Percentiles rank a stretch among this genome's conserved stretches.
phyloP scores from a whole-genome alignment of 2,888 invertebrate genomes.

The Sphecodes monilicornis region DNA sequence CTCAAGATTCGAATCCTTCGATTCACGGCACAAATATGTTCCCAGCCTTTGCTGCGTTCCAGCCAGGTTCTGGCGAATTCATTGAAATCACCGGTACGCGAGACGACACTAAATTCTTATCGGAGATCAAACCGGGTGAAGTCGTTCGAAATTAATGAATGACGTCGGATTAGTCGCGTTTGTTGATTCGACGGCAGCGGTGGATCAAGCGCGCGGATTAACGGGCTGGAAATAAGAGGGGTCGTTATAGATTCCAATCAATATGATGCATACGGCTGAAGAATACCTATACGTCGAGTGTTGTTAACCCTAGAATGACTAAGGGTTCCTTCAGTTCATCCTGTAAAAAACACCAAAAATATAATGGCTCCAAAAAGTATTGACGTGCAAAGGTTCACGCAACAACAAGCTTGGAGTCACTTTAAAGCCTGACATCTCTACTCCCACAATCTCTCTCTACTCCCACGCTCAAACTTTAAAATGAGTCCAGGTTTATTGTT shows the following conservation, averaged over 20 bases:
- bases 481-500: too few relatives aligned
- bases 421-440: too few relatives aligned
- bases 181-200: constrained; percentile 76
- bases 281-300: constrained; percentile 75
- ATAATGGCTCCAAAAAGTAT: neutral
- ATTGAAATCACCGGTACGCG: neutral
- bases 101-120: constrained; percentile 50
- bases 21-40: neutral
- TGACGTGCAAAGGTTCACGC: too few relatives aligned
- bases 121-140: constrained; percentile 72
- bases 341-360: neutral
- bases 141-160: constrained; percentile 80
- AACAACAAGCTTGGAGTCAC: too few relatives aligned
- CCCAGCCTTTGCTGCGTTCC: neutral
- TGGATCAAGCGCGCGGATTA: constrained; percentile 59
- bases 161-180: constrained; percentile 80
- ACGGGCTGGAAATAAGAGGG: constrained; percentile 63
- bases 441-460: too few relatives aligned
- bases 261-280: constrained; percentile 74
- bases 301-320: constrained; percentile 68
- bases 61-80: neutral
- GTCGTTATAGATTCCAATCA: constrained; percentile 77
- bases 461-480: too few relatives aligned
- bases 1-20: neutral
- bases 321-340: neutral